A percentile compares a stretch with the other conserved stretches of the same genome.
Conservation (phyloP, 2,113 vertebrate species). For the Phalacrocorax aristotelis region DNA sequence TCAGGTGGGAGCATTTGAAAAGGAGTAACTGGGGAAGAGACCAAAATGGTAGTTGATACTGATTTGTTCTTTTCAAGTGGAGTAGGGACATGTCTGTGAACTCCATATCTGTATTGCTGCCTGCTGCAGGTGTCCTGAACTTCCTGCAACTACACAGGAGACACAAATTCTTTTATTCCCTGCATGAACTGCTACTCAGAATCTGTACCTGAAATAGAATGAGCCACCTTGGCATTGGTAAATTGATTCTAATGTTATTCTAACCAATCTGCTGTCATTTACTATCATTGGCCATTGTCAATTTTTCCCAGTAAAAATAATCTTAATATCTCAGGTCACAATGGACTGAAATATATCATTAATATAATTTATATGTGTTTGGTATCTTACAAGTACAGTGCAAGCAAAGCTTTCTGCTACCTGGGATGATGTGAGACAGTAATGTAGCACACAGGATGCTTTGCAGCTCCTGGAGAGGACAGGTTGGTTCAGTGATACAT, state of each 20-base stretch:
- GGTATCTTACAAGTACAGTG: background rate
- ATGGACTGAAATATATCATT: background rate
- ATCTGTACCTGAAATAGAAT: background rate
- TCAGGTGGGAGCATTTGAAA: background rate
- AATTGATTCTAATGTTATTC: background rate
- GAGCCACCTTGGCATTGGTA: background rate
- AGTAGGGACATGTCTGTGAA: background rate
- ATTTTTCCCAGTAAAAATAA: background rate
- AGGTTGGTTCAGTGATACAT: rapidly evolving
- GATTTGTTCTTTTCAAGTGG: background rate
- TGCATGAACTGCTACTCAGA: background rate
- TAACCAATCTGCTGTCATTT: background rate
- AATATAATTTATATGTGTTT: background rate
- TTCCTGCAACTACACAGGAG: background rate
- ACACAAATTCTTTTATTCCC: background rate
- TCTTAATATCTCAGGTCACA: background rate
- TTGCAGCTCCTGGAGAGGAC: background rate
- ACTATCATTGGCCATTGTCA: background rate
- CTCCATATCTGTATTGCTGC: background rate
- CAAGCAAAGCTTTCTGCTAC: background rate
- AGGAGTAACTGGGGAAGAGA: background rate
- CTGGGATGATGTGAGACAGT: background rate
- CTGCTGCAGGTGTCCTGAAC: background rate
- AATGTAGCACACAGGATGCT: background rate
- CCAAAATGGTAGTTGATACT: background rate